Percentiles rank a stretch among this genome's conserved stretches.
Conservation (phyloP, 2,888 invertebrate genomes). For the Noctua comes region DNA sequence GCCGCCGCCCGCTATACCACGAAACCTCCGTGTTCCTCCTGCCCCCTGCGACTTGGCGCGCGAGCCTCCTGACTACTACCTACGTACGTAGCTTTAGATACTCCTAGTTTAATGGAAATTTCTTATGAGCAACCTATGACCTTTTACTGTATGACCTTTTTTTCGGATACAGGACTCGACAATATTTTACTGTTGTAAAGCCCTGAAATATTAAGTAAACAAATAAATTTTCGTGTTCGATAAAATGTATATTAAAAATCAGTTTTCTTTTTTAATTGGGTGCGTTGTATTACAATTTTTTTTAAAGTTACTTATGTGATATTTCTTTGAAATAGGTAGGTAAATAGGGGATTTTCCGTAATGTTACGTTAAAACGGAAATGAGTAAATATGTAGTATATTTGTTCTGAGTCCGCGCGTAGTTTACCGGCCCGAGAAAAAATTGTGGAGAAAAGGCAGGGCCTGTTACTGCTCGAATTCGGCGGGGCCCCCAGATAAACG, state of each 20-base stretch:
- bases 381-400: neutral
- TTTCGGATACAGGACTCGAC: neutral
- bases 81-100: constrained; percentile 33
- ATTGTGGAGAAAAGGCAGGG: too few species aligned
- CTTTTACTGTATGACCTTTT: constrained; percentile 9
- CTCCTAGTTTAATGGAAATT: constrained; percentile 26
- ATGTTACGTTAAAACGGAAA: neutral
- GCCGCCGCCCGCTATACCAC: constrained; percentile 72
- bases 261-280: too few species aligned
- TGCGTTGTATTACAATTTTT: neutral
- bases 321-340: neutral
- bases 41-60: constrained; percentile 62
- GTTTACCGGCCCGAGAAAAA: neutral
- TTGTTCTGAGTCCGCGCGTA: neutral
- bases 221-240: neutral
- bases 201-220: neutral
- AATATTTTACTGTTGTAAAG: constrained; percentile 1
- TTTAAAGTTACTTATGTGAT: neutral
- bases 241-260: neutral
- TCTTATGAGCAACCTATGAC: constrained; percentile 21
- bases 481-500: neutral
- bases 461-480: neutral
- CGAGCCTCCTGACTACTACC: constrained; percentile 56
- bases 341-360: neutral
- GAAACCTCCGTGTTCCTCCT: constrained; percentile 75